Conservation (phyloP, 64 coral and sea anemone genomes). For the Montipora foliosa region DNA sequence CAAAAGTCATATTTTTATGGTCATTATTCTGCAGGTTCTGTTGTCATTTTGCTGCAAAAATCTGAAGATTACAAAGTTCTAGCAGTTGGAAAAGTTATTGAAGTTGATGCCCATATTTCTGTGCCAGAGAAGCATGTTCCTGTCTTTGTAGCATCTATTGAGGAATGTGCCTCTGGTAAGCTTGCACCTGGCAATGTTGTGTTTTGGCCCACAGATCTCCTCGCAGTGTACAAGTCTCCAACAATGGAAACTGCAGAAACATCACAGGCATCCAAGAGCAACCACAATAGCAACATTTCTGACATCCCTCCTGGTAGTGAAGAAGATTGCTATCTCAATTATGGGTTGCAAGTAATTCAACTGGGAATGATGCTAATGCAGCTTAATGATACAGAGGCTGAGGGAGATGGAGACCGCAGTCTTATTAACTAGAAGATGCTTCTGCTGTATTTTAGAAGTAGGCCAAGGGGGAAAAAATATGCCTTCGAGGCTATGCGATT, state of each 20-base stretch:
- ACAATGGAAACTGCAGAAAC: slow-evolving; percentile 17
- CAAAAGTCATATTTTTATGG: slow-evolving; percentile 17
- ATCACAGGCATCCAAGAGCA: background rate
- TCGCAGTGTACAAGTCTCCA: slow-evolving; percentile 13
- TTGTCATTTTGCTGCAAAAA: slow-evolving; percentile 29
- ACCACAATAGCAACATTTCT: slow-evolving; percentile 9
- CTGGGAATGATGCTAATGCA: slow-evolving; percentile 41
- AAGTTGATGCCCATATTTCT: slow-evolving; percentile 15
- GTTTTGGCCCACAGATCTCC: slow-evolving; percentile 53
- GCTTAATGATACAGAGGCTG: slow-evolving; percentile 46
- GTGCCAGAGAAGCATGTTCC: slow-evolving; percentile 57
- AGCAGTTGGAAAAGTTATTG: slow-evolving; percentile 58
- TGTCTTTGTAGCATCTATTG: slow-evolving; percentile 56
- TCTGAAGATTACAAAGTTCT: slow-evolving; percentile 62
- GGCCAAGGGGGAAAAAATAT: slow-evolving; percentile 33
- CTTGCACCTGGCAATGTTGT: slow-evolving; percentile 38
- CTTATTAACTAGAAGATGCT: slow-evolving; percentile 52
- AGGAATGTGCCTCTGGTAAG: slow-evolving; percentile 53
- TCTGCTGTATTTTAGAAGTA: slow-evolving; percentile 50
- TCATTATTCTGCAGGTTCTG: slow-evolving; percentile 18
- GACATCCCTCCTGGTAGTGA: slow-evolving; percentile 43
- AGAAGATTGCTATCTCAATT: slow-evolving; percentile 51
- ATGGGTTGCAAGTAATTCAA: slow-evolving; percentile 49
- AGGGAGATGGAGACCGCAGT: slow-evolving; percentile 25
- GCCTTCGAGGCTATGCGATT: background rate